Evolutionary conservation across 2,888 invertebrate species (phyloP), one percentile per base, ranked within the genome.

Genomic region (Minunthozetes semirufus): DNA sequence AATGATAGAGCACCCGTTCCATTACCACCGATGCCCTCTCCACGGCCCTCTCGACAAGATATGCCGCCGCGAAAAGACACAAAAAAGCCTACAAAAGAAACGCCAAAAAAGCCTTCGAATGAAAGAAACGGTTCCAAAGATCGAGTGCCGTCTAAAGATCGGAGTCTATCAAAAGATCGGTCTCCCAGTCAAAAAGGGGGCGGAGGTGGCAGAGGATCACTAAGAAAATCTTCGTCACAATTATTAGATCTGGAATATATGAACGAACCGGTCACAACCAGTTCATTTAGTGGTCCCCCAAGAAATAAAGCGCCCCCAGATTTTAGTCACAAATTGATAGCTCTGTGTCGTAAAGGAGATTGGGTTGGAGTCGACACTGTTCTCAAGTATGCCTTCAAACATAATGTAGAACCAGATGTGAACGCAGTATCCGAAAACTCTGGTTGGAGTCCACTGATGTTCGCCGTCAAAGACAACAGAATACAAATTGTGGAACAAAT

Each of bases 381-480:
- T 4, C 56, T 79, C 50, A 79, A 79, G 50, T 78, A 77, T 61
- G 75, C 77, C 50, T 76, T 76, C 19, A 78, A 77, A 61, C 63
- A 70, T 17, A 77, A 73, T 27, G 50, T 76, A 11, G 75, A 50
- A 13, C 48, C 53, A 6, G 75, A 76, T 22, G 59, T 53, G n/a
- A 56, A 27, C 19, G 50, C 66, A 2, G 75, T 66, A 11, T 72
- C 76, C 15, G 74, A 76, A 27, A 72, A 71, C 19, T 72, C 74
- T 15, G 72, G 74, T 9, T 92, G 94, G 91, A 94, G 95, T 76
- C 93, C 96, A 29, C 86, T 97, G 79, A 96, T 97, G 95, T 91
- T 91, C 82, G 94, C 94, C 0, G 94, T 94, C 38, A 94, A 94
- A 85, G 97, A 97, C 85, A 97, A 95, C 85, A 88, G 93, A 79